Evolutionary conservation across 2,888 invertebrate genomes (phyloP), one percentile per base, ranked within the genome.

Genomic region (Tortricodes alternella): DNA sequence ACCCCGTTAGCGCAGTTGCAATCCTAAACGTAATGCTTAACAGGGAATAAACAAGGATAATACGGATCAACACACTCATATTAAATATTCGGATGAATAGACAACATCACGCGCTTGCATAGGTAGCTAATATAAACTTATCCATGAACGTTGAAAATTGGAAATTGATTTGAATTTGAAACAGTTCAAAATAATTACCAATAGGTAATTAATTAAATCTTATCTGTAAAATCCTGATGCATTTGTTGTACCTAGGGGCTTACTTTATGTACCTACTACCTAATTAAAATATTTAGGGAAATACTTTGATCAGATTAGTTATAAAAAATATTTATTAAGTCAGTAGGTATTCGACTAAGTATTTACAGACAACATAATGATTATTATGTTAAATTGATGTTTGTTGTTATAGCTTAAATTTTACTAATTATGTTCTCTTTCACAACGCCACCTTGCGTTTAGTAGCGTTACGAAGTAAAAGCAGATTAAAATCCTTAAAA

Each of bases 381-480:
- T 9, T 27, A 27, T 3, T 3, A 27, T n/a, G 8, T 27, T 1
- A 27, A 27, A n/a, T n/a, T 24, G 9, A 1, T 8, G 9, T 9
- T 2, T 24, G 9, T 9, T 9, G 9, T 24, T 8, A 24, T 8
- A 24, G 9, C n/a, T n/a, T n/a, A n/a, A n/a, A n/a, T n/a, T n/a
- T n/a, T n/a, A n/a, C n/a, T n/a, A n/a, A n/a, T n/a, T n/a, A n/a
- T 27, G n/a, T 1, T 8, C 11, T 34, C 21, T 59, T 48, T 24
- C 15, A 24, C 37, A 15, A 37, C 24, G 64, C 52, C 68, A 71
- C 65, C 79, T 78, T 60, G 58, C 44, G 62, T 44, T 23, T 35
- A 70, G 49, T 70, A 69, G 71, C 21, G 34, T 11, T 55, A 66
- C 46, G 44, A 7, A 4, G 5, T 15, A 24, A 4, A 7, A 24